Percentiles rank a stretch among this genome's conserved stretches.
Conservation (phyloP, 2,113 vertebrate genomes). For the Carassius gibelio region DNA sequence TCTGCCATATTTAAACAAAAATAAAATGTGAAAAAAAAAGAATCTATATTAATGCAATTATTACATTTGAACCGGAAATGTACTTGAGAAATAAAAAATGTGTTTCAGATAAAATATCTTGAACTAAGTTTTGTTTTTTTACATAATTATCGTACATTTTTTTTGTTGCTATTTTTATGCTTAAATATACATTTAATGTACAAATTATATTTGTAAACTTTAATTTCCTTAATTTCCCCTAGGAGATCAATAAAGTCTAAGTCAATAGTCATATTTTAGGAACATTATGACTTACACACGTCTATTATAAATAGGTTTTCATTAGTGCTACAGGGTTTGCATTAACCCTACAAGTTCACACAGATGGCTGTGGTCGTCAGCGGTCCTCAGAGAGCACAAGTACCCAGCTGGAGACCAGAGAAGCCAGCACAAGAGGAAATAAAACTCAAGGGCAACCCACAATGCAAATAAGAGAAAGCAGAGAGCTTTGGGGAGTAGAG, state of each 20-base stretch:
- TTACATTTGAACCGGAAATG: too few species aligned
- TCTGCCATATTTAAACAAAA: too few species aligned
- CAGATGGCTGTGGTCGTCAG: too few species aligned
- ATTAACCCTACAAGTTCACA: background rate
- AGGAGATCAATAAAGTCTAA: too few species aligned
- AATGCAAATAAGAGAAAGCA: constrained; percentile 27
- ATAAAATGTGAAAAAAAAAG: too few species aligned
- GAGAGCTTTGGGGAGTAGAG: background rate
- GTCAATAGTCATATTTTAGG: background rate
- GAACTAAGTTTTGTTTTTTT: background rate
- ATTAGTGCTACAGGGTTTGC: background rate
- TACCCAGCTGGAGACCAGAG: background rate
- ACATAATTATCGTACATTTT: background rate
- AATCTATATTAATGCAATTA: too few species aligned
- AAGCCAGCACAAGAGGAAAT: constrained; percentile 21
- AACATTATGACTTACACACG: background rate
- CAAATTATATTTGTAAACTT: background rate
- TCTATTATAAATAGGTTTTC: background rate
- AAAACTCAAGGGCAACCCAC: constrained; percentile 4
- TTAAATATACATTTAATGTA: background rate
- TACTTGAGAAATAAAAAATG: background rate
- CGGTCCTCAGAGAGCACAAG: background rate
- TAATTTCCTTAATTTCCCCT: too few species aligned
- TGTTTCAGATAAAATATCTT: background rate
- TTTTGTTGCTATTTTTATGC: background rate